A percentile compares a stretch with the other conserved stretches of the same genome.
These are phyloP conservation scores for Chitala chitala DNA, from an alignment of 2,113 vertebrate species.

Conservation along the genomic window DNA sequence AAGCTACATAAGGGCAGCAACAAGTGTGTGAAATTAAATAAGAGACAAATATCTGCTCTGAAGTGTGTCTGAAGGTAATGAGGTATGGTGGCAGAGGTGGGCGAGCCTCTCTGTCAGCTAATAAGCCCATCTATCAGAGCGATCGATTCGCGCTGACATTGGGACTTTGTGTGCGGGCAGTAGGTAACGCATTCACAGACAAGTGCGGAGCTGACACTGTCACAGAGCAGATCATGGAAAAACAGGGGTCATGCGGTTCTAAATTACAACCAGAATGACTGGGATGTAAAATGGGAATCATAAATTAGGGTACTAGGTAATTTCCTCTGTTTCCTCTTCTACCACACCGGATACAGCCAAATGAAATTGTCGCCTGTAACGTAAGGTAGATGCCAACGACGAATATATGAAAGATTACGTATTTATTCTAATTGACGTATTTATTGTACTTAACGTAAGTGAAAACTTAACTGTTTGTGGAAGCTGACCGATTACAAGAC, in stretches of 20 bases:
- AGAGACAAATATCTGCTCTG: background rate
- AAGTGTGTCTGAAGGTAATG: conserved; percentile 10
- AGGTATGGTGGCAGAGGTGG: conserved; percentile 13
- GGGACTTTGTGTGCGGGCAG: conserved; percentile 18
- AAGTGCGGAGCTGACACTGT: background rate
- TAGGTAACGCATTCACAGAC: conserved; percentile 3
- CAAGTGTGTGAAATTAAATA: conserved; percentile 10
- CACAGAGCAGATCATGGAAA: background rate
- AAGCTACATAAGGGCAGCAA: background rate
- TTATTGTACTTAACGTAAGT: background rate
- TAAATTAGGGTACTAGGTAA: background rate
- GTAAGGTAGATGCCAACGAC: background rate
- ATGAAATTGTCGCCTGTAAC: background rate
- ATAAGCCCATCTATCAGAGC: conserved; percentile 38
- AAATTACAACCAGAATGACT: background rate
- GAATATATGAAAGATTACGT: no score
- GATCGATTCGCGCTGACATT: conserved; percentile 37
- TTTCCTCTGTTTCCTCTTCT: background rate
- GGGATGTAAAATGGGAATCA: background rate
- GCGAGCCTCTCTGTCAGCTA: conserved; percentile 27
- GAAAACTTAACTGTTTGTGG: background rate
- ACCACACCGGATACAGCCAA: background rate
- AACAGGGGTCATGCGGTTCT: conserved; percentile 6
- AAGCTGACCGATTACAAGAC: background rate
- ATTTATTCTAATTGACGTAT: no score